Evolutionary conservation across 2,888 invertebrate genomes (phyloP).

Genomic region (Drosophila quinaria): DNA sequence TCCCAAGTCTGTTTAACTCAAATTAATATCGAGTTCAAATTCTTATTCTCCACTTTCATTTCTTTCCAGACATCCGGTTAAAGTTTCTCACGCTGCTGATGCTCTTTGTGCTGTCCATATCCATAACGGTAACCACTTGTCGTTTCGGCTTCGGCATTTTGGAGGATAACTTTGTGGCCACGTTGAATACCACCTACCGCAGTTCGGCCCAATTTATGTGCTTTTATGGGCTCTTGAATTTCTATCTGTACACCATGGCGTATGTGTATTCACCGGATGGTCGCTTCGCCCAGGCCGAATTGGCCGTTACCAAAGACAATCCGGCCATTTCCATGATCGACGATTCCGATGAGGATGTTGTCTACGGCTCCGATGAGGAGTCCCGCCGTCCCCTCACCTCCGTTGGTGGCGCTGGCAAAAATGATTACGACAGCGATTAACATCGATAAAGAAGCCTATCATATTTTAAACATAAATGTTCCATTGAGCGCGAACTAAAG

Average conservation of each 20-base stretch:
- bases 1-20: too few relatives aligned
- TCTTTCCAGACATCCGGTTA: constrained; percentile 91
- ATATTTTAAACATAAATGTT: constrained; percentile 58
- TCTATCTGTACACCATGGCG: constrained; percentile 96
- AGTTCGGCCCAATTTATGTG: constrained; percentile 98
- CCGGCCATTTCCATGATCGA: constrained; percentile 99
- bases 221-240: constrained; percentile 96
- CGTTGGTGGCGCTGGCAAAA: constrained; percentile 86
- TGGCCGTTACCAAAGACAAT: constrained; percentile 97
- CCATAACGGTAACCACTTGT: constrained; percentile 91
- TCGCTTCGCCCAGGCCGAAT: constrained; percentile 93
- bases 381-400: constrained; percentile 93
- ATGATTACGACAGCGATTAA: constrained; percentile 91
- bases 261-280: constrained; percentile 96
- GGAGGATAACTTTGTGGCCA: constrained; percentile 97
- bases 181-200: constrained; percentile 93
- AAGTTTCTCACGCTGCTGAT: constrained; percentile 96
- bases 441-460: constrained; percentile 15
- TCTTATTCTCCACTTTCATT: neutral
- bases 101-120: constrained; percentile 91
- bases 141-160: constrained; percentile 95
- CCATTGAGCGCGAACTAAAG: constrained; percentile 38
- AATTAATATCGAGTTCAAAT: too few relatives aligned
- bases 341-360: constrained; percentile 98
- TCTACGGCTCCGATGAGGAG: constrained; percentile 96